Percentiles rank a stretch among this genome's conserved stretches.
These are phyloP conservation scores for Ailuropoda melanoleuca DNA, from an alignment of 2,113 vertebrate genomes.

Conservation along the genomic window DNA sequence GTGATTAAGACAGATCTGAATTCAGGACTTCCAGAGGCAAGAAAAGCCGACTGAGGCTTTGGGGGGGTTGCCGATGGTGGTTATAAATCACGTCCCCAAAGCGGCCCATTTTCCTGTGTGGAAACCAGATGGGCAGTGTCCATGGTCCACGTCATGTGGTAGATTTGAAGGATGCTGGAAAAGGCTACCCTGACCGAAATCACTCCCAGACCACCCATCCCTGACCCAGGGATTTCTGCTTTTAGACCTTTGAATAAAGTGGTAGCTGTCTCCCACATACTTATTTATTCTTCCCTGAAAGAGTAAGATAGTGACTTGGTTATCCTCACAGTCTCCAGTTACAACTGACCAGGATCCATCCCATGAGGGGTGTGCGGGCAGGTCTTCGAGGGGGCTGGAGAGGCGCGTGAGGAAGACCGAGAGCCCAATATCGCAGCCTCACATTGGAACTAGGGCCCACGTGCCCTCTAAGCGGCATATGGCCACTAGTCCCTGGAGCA, in stretches of 20 bases:
- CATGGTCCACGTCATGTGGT: neutral
- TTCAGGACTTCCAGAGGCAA: neutral
- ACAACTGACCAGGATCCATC: neutral
- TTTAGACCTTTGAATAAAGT: neutral
- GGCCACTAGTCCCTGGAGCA: neutral
- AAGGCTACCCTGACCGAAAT: neutral
- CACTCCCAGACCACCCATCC: neutral
- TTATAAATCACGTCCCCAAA: neutral
- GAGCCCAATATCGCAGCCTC: rapidly evolving
- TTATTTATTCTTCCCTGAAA: neutral
- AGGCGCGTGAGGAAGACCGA: neutral
- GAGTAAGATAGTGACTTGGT: neutral
- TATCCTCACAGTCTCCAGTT: neutral
- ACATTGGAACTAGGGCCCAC: rapidly evolving
- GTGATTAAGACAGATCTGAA: neutral
- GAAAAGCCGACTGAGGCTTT: neutral
- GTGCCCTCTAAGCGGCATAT: neutral
- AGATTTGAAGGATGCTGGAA: neutral
- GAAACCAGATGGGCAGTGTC: neutral
- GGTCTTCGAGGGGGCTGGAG: neutral
- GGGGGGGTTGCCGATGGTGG: too few relatives aligned
- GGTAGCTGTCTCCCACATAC: neutral
- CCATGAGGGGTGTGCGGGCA: neutral
- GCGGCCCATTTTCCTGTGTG: neutral
- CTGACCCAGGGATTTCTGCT: neutral